Evolutionary conservation across 2,797 vertebrate species (phyloP).

Genomic region (Sternarchorhynchus goeldii): DNA sequence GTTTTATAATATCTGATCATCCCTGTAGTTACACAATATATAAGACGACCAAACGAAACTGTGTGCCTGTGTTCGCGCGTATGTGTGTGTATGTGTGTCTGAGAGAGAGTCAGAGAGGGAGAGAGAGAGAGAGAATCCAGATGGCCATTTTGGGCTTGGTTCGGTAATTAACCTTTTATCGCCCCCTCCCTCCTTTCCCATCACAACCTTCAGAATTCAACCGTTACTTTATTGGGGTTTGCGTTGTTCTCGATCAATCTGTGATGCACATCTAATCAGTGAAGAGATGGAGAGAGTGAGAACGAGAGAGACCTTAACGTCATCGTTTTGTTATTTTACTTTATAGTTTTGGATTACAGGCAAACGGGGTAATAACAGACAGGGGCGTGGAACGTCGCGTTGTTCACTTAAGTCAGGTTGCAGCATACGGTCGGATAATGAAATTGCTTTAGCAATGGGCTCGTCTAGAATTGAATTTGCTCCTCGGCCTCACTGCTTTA

Average conservation of each 20-base stretch:
- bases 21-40: too few relatives aligned
- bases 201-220: slow-evolving; percentile 53
- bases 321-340: slow-evolving; percentile 39
- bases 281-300: slow-evolving; percentile 25
- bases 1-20: too few relatives aligned
- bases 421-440: slow-evolving; percentile 53
- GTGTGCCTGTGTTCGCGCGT: background rate
- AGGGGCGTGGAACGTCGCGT: slow-evolving; percentile 36
- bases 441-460: slow-evolving; percentile 50
- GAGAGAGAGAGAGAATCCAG: slow-evolving; percentile 51
- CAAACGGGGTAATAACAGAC: slow-evolving; percentile 40
- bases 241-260: slow-evolving; percentile 58
- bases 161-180: slow-evolving; percentile 66
- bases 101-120: slow-evolving; percentile 13
- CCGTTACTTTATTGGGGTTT: slow-evolving; percentile 48
- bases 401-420: slow-evolving; percentile 52
- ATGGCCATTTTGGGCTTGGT: slow-evolving; percentile 62
- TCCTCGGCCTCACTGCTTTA: slow-evolving; percentile 51
- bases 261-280: slow-evolving; percentile 48
- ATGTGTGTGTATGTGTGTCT: slow-evolving; percentile 21
- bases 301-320: slow-evolving; percentile 21
- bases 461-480: slow-evolving; percentile 50
- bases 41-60: too few relatives aligned
- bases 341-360: slow-evolving; percentile 32
- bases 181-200: slow-evolving; percentile 20